Evolutionary conservation across 2,113 vertebrate genomes (phyloP).

Genomic region (Sturnira hondurensis): DNA sequence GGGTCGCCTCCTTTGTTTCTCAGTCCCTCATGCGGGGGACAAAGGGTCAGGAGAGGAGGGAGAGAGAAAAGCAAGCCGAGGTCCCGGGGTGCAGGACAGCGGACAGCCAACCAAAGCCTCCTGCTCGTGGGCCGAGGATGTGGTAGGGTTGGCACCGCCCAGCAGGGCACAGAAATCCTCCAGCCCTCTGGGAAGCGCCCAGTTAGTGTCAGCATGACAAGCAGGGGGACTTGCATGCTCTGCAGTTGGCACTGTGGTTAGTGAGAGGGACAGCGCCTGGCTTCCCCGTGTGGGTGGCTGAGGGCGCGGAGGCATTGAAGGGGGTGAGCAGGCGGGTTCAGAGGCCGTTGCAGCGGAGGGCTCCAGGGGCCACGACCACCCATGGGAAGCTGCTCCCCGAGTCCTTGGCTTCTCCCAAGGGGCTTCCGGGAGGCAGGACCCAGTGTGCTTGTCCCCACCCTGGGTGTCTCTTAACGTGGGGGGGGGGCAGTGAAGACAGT

Average conservation of each 20-base stretch:
- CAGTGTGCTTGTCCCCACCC: neutral
- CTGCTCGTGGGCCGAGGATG: neutral
- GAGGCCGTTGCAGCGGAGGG: neutral
- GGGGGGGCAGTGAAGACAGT: neutral
- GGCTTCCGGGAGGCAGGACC: neutral
- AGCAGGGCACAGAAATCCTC: neutral
- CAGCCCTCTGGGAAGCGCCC: neutral
- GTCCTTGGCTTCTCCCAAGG: neutral
- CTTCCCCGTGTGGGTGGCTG: neutral
- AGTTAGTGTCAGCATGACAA: neutral
- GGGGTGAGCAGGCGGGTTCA: neutral
- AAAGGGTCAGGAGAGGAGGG: neutral
- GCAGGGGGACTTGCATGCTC: neutral
- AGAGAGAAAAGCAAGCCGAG: neutral
- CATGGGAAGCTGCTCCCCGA: neutral
- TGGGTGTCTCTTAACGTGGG: neutral
- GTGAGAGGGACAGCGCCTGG: neutral
- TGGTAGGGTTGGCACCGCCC: neutral
- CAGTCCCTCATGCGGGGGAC: neutral
- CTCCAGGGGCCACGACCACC: accelerated
- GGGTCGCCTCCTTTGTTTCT: neutral
- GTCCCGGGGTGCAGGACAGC: neutral
- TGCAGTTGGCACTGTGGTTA: accelerated
- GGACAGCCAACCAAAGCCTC: neutral
- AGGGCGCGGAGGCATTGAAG: accelerated